Conservation (phyloP, 2,113 vertebrate genomes). For the Capricornis sumatraensis region DNA sequence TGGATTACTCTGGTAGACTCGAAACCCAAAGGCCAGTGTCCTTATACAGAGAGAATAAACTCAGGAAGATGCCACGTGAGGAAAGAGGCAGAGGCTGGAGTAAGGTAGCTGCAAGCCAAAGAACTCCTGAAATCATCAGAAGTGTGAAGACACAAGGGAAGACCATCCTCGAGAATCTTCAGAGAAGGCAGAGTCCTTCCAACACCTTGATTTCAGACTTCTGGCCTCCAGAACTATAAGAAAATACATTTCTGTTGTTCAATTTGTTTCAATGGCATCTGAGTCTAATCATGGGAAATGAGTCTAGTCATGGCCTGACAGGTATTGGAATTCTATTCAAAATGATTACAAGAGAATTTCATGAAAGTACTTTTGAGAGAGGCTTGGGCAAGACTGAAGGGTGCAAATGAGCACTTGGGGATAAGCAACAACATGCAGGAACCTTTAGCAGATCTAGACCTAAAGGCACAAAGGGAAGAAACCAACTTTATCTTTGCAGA, state of each 20-base stretch:
- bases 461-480: background rate
- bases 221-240: background rate
- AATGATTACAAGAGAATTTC: background rate
- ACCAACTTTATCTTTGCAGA: background rate
- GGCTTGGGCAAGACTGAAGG: background rate
- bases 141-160: background rate
- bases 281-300: background rate
- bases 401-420: background rate
- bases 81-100: rapidly evolving
- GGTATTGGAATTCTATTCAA: background rate
- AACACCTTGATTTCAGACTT: background rate
- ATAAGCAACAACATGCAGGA: background rate
- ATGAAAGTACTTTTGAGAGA: background rate
- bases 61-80: background rate
- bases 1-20: background rate
- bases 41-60: background rate
- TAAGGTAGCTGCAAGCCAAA: background rate
- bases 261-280: background rate
- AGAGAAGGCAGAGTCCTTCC: background rate
- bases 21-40: background rate
- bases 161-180: too few species aligned
- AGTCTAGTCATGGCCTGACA: background rate
- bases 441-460: background rate
- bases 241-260: background rate
- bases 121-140: background rate